Percentiles rank a stretch among this genome's conserved stretches.
phyloP scores from a whole-genome alignment of 2,113 vertebrate genomes.

The Pelusios castaneus region DNA sequence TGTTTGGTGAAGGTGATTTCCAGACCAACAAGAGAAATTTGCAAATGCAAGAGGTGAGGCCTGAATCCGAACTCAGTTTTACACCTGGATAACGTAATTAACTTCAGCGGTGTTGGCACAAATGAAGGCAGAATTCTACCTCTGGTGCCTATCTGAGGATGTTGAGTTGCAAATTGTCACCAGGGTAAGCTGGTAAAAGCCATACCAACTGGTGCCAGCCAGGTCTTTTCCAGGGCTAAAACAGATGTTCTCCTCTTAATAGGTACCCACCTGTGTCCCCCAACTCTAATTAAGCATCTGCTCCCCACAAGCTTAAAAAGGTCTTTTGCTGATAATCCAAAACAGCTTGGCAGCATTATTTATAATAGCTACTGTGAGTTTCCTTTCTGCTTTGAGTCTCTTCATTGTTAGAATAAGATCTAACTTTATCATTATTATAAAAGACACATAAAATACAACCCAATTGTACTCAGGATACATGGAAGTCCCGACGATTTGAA shows the following conservation, averaged over 20 bases:
- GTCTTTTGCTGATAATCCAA: slow-evolving; percentile 69
- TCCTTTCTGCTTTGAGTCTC: background rate
- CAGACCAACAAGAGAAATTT: background rate
- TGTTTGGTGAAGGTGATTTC: background rate
- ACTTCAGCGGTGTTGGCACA: background rate
- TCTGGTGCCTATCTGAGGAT: background rate
- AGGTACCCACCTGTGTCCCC: slow-evolving; percentile 66
- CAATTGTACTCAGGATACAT: slow-evolving; percentile 51
- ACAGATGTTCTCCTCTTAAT: slow-evolving; percentile 28
- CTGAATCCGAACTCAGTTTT: background rate
- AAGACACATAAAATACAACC: slow-evolving; percentile 68
- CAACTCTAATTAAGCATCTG: slow-evolving; percentile 72
- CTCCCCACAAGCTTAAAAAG: slow-evolving; percentile 70
- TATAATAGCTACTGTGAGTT: background rate
- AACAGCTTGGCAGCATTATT: slow-evolving; percentile 69
- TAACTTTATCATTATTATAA: slow-evolving; percentile 66
- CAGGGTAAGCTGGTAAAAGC: background rate
- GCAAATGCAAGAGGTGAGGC: background rate
- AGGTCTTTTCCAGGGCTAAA: slow-evolving; percentile 32
- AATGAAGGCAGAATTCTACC: background rate
- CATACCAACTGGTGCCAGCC: background rate
- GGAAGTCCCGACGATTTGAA: slow-evolving; percentile 45
- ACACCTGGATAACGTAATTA: background rate
- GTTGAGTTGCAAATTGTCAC: background rate
- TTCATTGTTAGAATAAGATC: slow-evolving; percentile 52